Base-by-base conservation (phyloP, 2,113 vertebrate genomes). In the Atractosteus spatula region DNA sequence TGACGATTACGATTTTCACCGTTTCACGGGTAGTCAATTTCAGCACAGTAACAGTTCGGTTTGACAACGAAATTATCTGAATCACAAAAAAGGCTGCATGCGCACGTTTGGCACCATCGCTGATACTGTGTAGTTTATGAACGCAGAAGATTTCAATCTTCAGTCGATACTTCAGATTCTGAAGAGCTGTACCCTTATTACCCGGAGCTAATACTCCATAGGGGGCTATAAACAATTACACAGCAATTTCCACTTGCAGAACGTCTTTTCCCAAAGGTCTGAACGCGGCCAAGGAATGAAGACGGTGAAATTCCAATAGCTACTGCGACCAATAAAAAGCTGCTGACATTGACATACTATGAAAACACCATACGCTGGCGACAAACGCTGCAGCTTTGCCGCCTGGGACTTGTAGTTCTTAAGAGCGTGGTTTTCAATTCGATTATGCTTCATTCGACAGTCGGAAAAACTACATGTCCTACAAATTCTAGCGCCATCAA, bases 401-500 rank as follows among this genome's bases (percentile, higher is more conserved):
- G 80, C 55, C 41, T 80, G 94, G 94, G 77, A 81, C 55, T 67
- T 82, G 94, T 89, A 90, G 92, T 95, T 72, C 54, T 3, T 2
- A n/a, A 3, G 0, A 7, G 8, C 54, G 7, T 3, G 4, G 13
- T 45, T 54, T 47, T 7, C 67, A 11, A 41, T 55, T 4, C 43
- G 2, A 16, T 44, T 1, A 17, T 55, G 5, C 11, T 12, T 69
- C 47, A 4, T 47, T 14, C 7, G 43, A 67, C 0, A 62, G 71
- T 0, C 61, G 10, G 55, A 2, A 10, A 80, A 81, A 92, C 90
- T 92, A 92, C 90, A 89, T 17, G 41, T 41, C 61, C 54, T 66
- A 41, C 55, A 29, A 73, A 17, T 8, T 61, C 51, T 72, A 69
- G 55, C 62, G 70, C 66, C 69, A 55, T 70, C 11, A 71, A 64